Base-by-base conservation (phyloP, 2,888 invertebrate species). In the Ypsolopha scabrella region DNA sequence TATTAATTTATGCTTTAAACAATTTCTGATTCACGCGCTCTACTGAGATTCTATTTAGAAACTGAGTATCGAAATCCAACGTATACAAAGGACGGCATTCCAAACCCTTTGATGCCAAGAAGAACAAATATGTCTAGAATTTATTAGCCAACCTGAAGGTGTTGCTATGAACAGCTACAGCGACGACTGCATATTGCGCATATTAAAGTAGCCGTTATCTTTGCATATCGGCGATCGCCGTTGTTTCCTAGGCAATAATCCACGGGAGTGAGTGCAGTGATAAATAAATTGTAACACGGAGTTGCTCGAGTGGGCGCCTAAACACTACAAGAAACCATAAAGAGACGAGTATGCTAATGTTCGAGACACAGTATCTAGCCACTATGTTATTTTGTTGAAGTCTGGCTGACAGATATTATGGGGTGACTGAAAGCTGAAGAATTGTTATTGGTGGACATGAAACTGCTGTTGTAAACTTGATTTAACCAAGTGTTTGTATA, bases 261-360 rank as follows among this genome's bases (percentile, higher is more conserved):
- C 75, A 71, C 68, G 66, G 69, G 66, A 51, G 51, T 53, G 47
- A 44, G 24, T 24, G 24, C 24, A 72, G 77, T 77, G 75, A 83
- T 83, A 81, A 80, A 83, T 71, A 71, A 80, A 76, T 75, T 68
- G 73, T 74, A 67, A 65, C 65, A 64, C 67, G 67, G 65, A 64
- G 65, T 66, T 63, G 67, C 64, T 65, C 60, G 81, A 80, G 85
- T 85, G 83, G 83, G 82, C 73, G 83, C 83, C 76, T 82, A 81
- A 82, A 83, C 82, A 81, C 75, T 75, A 74, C 76, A 71, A 75
- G 73, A 65, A 70, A 74, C 74, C 81, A 79, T 83, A 83, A 83
- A 81, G 68, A 75, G 80, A 71, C 80, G 67, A 67, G 80, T 81
- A 85, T 83, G 85, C 75, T 81, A 82, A 85, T 85, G 70, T 69